phyloP scores from a whole-genome alignment of 1,140 invertebrate species.

The Aleiodes sp. region DNA sequence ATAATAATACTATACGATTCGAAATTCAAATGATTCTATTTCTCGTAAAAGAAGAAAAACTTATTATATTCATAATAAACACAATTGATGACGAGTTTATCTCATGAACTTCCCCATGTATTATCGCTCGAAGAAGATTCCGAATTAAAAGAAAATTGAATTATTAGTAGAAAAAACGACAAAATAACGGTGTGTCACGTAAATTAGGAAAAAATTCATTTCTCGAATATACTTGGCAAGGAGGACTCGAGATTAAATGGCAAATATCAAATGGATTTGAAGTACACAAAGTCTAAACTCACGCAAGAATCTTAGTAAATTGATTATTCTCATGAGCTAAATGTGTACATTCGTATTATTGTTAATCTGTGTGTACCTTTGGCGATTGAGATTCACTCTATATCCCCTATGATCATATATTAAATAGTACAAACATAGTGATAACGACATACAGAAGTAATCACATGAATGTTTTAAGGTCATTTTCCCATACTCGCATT shows the following conservation, averaged over 20 bases:
- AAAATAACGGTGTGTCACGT: neutral
- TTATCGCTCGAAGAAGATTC: neutral
- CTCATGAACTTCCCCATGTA: neutral
- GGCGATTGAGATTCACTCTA: constrained; percentile 29
- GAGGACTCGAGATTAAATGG: constrained; percentile 22
- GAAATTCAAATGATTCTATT: constrained; percentile 9
- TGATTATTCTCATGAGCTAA: neutral
- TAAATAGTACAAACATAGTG: constrained; percentile 5
- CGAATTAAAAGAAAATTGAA: neutral
- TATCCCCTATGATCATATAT: neutral
- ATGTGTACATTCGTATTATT: neutral
- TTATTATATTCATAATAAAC: constrained; percentile 7
- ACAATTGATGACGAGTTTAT: neutral
- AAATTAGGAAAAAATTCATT: neutral
- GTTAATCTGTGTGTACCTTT: constrained; percentile 18
- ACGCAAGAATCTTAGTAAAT: neutral
- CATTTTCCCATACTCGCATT: constrained; percentile 70
- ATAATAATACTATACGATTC: constrained; percentile 17
- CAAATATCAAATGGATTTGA: constrained; percentile 26
- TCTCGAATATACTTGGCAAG: constrained; percentile 6
- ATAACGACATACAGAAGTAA: neutral
- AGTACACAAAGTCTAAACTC: constrained; percentile 2
- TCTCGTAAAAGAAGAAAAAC: neutral
- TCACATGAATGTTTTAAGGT: constrained; percentile 31
- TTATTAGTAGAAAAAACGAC: constrained; percentile 3